Conservation (phyloP, 2,888 invertebrate genomes). For the Gordius sp. region DNA sequence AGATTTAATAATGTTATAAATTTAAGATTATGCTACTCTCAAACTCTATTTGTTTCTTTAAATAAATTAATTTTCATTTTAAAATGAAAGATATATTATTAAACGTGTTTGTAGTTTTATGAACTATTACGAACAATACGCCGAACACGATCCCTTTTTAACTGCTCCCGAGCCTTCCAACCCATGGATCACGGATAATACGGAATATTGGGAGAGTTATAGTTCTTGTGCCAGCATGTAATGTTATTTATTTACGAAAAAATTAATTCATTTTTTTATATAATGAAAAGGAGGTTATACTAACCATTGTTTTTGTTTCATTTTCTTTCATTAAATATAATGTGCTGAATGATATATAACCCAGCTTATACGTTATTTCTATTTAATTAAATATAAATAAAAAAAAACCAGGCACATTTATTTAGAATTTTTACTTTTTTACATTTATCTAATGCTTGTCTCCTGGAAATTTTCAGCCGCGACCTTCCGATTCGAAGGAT, state of each 20-base stretch:
- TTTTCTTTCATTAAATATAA: too few species aligned
- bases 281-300: too few species aligned
- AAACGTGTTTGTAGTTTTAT: conserved; percentile 6
- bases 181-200: conserved; percentile 82
- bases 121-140: conserved; percentile 65
- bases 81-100: neutral
- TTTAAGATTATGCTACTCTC: neutral
- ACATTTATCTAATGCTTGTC: conserved; percentile 17
- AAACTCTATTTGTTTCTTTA: conserved; percentile 20
- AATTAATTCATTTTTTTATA: too few species aligned
- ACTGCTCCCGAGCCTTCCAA: conserved; percentile 72
- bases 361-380: too few species aligned
- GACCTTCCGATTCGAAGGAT: conserved; percentile 73
- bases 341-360: too few species aligned
- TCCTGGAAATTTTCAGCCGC: conserved; percentile 34
- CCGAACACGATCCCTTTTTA: conserved; percentile 79
- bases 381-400: too few species aligned
- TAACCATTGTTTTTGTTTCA: too few species aligned
- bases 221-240: neutral
- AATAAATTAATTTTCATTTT: conserved; percentile 30
- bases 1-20: neutral
- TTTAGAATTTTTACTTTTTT: conserved; percentile 13
- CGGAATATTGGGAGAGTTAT: conserved; percentile 89
- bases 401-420: too few species aligned
- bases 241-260: too few species aligned